Evolutionary conservation across 2,888 invertebrate species (phyloP).

Genomic region (Andrena praecox): DNA sequence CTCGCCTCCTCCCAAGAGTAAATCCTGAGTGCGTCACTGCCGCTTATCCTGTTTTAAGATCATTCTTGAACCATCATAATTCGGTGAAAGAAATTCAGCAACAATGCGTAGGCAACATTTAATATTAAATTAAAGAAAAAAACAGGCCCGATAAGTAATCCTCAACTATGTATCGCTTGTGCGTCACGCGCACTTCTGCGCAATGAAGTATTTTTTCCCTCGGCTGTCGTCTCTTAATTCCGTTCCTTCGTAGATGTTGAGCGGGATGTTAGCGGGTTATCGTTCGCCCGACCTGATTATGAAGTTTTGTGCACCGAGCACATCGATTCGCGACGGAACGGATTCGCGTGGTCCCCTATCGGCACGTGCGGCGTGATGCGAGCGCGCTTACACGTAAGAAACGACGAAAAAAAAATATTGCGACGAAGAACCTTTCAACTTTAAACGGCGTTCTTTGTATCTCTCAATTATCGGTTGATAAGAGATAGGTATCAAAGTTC

Average conservation of each 20-base stretch:
- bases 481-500: conserved; percentile 41
- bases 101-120: too few species aligned
- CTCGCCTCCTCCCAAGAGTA: too few species aligned
- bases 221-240: conserved; percentile 33
- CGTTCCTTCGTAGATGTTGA: conserved; percentile 28
- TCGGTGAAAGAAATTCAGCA: too few species aligned
- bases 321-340: conserved; percentile 7
- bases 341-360: neutral
- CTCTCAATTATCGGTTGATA: neutral
- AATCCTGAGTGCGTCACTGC: too few species aligned
- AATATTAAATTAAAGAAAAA: too few species aligned
- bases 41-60: too few species aligned
- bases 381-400: neutral
- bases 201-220: conserved; percentile 21
- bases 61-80: too few species aligned
- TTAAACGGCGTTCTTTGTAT: neutral
- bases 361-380: neutral
- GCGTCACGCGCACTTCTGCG: conserved; percentile 9
- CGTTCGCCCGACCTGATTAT: conserved; percentile 35
- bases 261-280: conserved; percentile 55
- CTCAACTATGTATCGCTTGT: too few species aligned
- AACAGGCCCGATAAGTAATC: too few species aligned
- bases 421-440: conserved; percentile 3
- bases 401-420: too few species aligned
- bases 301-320: conserved; percentile 28